Evolutionary conservation across 2,113 vertebrate genomes (phyloP).

Genomic region (Arenaria interpres): DNA sequence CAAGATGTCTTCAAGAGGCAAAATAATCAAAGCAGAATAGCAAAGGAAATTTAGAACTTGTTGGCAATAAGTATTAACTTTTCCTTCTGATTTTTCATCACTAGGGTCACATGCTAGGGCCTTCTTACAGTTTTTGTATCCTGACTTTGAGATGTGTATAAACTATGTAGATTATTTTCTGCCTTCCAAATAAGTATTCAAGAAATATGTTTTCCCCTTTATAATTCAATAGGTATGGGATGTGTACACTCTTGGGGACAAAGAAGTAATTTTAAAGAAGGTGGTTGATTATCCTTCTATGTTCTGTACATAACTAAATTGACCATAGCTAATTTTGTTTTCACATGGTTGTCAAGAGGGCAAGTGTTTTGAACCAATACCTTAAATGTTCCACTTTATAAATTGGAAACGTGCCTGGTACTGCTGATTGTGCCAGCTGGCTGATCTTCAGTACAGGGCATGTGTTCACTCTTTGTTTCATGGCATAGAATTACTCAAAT

Average conservation of each 20-base stretch:
- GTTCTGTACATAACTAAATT: conserved; percentile 16
- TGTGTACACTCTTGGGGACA: background rate
- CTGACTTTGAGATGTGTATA: conserved; percentile 4
- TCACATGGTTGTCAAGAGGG: conserved; percentile 30
- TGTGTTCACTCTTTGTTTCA: conserved; percentile 26
- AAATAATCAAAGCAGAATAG: conserved; percentile 6
- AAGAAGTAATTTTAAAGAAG: conserved; percentile 21
- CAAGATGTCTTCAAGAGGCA: background rate
- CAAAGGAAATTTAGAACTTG: conserved; percentile 9
- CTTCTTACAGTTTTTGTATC: background rate
- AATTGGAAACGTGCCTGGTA: conserved; percentile 38
- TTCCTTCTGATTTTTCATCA: conserved; percentile 9
- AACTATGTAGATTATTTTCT: background rate
- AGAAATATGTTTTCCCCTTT: background rate
- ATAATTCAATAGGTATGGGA: background rate
- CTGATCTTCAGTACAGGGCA: conserved; percentile 19
- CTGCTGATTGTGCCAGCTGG: conserved; percentile 55
- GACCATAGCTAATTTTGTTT: conserved; percentile 46
- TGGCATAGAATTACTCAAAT: conserved; percentile 23
- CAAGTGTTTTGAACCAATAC: conserved; percentile 41
- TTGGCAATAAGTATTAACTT: background rate
- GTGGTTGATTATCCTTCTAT: conserved; percentile 13
- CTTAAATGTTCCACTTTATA: conserved; percentile 37
- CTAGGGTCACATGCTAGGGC: background rate
- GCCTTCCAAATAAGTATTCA: background rate